phyloP scores from a whole-genome alignment of 2,797 vertebrate genomes.

The Trichosurus vulpecula region DNA sequence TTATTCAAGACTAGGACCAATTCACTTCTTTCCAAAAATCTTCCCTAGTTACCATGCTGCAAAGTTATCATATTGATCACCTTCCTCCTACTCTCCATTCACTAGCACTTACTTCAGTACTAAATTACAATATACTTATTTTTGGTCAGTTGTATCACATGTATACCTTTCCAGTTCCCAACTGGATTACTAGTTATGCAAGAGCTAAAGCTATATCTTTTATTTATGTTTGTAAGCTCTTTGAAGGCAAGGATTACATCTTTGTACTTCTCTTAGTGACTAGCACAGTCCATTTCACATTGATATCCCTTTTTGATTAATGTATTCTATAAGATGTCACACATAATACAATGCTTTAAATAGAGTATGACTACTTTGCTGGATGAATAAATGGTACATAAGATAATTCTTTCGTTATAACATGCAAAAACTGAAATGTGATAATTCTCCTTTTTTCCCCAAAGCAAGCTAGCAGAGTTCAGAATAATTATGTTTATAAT shows the following conservation, averaged over 20 bases:
- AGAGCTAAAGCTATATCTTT: not conserved
- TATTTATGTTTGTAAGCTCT: not conserved
- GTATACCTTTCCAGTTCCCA: not conserved
- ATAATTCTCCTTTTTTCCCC: not conserved
- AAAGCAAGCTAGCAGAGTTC: not conserved
- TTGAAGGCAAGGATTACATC: not conserved
- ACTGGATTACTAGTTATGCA: not conserved
- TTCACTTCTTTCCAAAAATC: not conserved
- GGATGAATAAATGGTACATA: slow-evolving; percentile 25
- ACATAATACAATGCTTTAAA: not conserved
- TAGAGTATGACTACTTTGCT: slow-evolving; percentile 16
- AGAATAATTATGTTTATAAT: not conserved
- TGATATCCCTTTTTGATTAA: not conserved
- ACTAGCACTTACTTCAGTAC: not conserved
- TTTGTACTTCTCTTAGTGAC: not conserved
- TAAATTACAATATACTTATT: not conserved
- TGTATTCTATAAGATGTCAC: not conserved
- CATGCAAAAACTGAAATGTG: slow-evolving; percentile 14
- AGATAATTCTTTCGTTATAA: slow-evolving; percentile 23
- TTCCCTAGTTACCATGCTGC: not conserved
- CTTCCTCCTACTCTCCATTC: slow-evolving; percentile 1
- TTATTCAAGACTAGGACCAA: slow-evolving; percentile 17
- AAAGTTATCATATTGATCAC: not conserved
- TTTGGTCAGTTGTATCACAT: not conserved
- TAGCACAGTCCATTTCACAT: not conserved